Percentiles rank a stretch among this genome's conserved stretches.
Evolutionary conservation across 2,888 invertebrate genomes (phyloP).

Genomic region (Poecilus cupreus): DNA sequence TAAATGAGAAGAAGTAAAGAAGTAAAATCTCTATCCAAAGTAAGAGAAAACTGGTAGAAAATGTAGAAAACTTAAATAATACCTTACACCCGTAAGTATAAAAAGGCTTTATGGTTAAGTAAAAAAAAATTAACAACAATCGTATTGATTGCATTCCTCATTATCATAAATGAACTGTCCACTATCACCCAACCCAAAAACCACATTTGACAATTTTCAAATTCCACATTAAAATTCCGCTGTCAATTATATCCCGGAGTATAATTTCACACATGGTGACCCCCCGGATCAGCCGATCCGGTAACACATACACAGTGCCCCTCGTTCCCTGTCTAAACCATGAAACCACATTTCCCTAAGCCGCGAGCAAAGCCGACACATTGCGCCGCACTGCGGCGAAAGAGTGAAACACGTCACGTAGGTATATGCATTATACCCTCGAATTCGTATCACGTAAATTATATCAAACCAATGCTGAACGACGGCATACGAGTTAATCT

Average conservation of each 20-base stretch:
- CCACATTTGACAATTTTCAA: background rate
- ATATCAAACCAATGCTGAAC: slow-evolving; percentile 23
- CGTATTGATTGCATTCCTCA: too few relatives aligned
- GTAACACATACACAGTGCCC: background rate
- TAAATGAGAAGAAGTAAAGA: too few relatives aligned
- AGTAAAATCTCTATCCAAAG: too few relatives aligned
- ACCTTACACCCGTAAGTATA: too few relatives aligned
- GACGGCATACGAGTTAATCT: slow-evolving; percentile 20
- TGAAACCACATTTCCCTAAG: background rate
- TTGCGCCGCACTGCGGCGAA: slow-evolving; percentile 7
- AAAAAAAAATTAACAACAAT: too few relatives aligned
- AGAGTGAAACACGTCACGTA: background rate
- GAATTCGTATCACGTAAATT: slow-evolving; percentile 22
- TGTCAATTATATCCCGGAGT: slow-evolving; percentile 19
- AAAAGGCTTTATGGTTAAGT: too few relatives aligned
- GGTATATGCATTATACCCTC: background rate
- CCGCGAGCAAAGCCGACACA: background rate
- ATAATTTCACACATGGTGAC: slow-evolving; percentile 15
- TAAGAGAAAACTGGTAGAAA: too few relatives aligned
- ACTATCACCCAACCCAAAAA: background rate
- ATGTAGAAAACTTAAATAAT: too few relatives aligned
- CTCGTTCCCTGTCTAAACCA: background rate
- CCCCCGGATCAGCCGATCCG: slow-evolving; percentile 1
- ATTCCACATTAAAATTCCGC: slow-evolving; percentile 26
- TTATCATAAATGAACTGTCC: too few relatives aligned